Conservation (phyloP, 2,797 vertebrate genomes). For the Cottoperca gobio region DNA sequence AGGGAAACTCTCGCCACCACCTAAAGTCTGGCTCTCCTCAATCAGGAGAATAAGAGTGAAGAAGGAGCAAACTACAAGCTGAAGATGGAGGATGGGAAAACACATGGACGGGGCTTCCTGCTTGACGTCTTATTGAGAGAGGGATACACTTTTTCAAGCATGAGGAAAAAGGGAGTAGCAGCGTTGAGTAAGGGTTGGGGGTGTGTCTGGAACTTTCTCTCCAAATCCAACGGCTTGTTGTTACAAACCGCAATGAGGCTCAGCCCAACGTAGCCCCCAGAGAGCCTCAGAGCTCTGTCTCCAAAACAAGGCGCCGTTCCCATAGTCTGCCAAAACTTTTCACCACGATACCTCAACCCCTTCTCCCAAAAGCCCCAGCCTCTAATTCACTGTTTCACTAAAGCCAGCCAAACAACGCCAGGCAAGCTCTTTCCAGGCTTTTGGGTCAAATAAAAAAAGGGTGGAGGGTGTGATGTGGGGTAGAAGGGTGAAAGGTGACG, state of each 20-base stretch:
- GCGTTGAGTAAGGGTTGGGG: conserved; percentile 52
- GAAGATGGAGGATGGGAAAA: conserved; percentile 43
- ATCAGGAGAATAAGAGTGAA: conserved; percentile 14
- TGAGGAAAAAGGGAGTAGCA: conserved; percentile 22
- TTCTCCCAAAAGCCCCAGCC: conserved; percentile 30
- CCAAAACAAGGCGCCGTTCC: conserved; percentile 55
- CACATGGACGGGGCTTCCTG: conserved; percentile 57
- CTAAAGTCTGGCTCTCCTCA: conserved; percentile 42
- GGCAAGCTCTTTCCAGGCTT: conserved; percentile 23
- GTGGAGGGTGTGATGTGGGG: conserved; percentile 52
- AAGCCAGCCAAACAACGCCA: conserved; percentile 26
- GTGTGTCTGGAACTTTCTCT: conserved; percentile 75
- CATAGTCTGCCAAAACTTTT: conserved; percentile 58
- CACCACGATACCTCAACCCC: conserved; percentile 38
- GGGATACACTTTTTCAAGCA: conserved; percentile 54
- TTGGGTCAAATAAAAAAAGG: conserved; percentile 21
- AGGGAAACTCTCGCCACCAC: conserved; percentile 41
- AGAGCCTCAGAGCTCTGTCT: conserved; percentile 51
- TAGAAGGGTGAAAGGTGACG: conserved; percentile 64
- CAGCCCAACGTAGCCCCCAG: conserved; percentile 50
- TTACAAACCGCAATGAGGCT: conserved; percentile 74
- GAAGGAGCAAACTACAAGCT: conserved; percentile 5
- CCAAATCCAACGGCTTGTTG: conserved; percentile 77
- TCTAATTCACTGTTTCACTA: conserved; percentile 46
- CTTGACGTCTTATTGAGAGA: conserved; percentile 48